Percentiles rank a stretch among this genome's conserved stretches.
These are phyloP conservation scores for Trachymyrmex cornetzi DNA, from an alignment of 1,140 invertebrate genomes.

Conservation along the genomic window DNA sequence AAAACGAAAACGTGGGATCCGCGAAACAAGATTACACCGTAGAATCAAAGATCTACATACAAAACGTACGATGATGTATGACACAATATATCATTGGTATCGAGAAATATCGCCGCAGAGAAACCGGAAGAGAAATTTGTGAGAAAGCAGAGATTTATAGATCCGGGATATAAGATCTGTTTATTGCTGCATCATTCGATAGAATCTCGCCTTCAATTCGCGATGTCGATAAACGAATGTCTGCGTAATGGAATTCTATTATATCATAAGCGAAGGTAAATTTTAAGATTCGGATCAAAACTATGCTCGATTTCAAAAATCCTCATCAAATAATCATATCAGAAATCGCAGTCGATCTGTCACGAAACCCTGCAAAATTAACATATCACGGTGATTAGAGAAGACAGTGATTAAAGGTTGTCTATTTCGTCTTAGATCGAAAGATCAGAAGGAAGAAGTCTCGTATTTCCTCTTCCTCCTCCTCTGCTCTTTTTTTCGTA, in stretches of 20 bases:
- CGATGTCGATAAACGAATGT: background rate
- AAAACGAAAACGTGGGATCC: constrained; percentile 32
- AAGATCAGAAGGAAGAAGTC: background rate
- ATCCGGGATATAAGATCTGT: background rate
- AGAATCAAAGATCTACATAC: constrained; percentile 27
- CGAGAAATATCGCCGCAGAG: constrained; percentile 5
- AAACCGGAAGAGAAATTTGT: constrained; percentile 45
- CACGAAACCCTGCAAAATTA: background rate
- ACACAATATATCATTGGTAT: constrained; percentile 14
- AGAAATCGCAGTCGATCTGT: background rate
- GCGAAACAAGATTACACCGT: background rate
- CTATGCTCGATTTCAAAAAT: background rate
- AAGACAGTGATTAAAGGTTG: background rate
- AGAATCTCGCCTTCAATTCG: background rate
- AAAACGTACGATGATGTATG: constrained; percentile 10
- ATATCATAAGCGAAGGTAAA: background rate
- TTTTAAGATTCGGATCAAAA: background rate
- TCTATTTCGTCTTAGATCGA: constrained; percentile 27
- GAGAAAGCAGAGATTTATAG: constrained; percentile 52
- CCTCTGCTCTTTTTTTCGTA: background rate
- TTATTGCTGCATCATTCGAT: constrained; percentile 14
- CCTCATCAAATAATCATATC: background rate
- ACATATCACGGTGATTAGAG: constrained; percentile 21
- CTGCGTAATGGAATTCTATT: constrained; percentile 16
- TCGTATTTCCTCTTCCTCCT: constrained; percentile 10